Evolutionary conservation across 2,113 vertebrate genomes (phyloP).

Genomic region (Dicerorhinus sumatrensis): DNA sequence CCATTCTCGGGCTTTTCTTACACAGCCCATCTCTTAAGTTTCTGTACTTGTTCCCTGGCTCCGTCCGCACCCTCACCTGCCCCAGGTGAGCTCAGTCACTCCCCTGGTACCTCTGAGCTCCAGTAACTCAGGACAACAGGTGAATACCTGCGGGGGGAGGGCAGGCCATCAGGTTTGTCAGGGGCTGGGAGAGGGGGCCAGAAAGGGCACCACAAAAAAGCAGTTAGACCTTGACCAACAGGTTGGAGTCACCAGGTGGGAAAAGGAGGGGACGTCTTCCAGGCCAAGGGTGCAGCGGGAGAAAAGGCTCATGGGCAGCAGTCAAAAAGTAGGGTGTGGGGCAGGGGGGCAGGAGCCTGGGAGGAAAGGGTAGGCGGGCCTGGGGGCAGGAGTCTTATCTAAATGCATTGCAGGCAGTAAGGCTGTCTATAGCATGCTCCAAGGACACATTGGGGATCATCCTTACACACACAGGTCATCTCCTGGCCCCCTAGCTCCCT

Average conservation of each 20-base stretch:
- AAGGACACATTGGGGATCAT: neutral
- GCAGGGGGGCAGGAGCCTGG: neutral
- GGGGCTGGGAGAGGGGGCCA: neutral
- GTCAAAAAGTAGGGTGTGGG: neutral
- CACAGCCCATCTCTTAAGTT: no score
- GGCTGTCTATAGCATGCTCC: neutral
- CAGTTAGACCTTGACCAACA: neutral
- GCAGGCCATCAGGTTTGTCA: accelerated
- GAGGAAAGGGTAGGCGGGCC: neutral
- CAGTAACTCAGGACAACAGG: neutral
- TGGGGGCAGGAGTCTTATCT: no score
- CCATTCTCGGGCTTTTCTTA: neutral
- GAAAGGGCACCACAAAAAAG: neutral
- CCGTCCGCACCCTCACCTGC: neutral
- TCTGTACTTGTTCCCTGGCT: neutral
- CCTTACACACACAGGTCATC: neutral
- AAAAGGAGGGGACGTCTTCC: neutral
- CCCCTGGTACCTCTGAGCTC: neutral
- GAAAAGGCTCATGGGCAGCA: neutral
- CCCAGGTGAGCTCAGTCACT: neutral
- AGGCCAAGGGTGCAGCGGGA: neutral
- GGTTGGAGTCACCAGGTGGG: neutral
- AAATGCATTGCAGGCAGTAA: accelerated
- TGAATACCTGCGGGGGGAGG: no score
- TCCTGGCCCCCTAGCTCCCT: neutral